These are phyloP conservation scores for Camponotus fellah DNA, from an alignment of 2,888 invertebrate species.

Conservation along the genomic window DNA sequence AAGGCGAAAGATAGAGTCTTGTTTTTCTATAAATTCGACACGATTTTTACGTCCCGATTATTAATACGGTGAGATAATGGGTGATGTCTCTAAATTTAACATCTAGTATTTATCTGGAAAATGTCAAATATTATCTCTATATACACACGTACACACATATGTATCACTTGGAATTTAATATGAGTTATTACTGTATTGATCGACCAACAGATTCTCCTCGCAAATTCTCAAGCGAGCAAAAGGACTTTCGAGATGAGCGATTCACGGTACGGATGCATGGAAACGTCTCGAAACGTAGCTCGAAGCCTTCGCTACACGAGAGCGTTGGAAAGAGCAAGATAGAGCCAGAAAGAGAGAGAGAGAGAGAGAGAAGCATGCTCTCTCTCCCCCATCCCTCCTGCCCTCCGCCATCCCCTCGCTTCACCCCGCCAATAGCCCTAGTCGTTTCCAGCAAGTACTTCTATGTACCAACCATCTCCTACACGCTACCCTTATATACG, in stretches of 20 bases:
- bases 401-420: conserved; percentile 62
- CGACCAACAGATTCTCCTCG: conserved; percentile 22
- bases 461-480: conserved; percentile 84
- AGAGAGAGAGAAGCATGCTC: conserved; percentile 63
- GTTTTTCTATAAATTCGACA: neutral
- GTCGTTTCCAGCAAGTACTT: conserved; percentile 85
- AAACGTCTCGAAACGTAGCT: conserved; percentile 62
- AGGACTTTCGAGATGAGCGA: conserved; percentile 50
- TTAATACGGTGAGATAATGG: neutral
- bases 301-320: conserved; percentile 76
- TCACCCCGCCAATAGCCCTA: conserved; percentile 79
- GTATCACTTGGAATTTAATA: conserved; percentile 29
- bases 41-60: neutral
- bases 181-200: conserved; percentile 40
- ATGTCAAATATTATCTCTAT: neutral
- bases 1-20: neutral
- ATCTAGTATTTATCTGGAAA: neutral
- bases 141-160: neutral
- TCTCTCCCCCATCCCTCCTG: conserved; percentile 61
- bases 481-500: conserved; percentile 82
- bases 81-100: neutral
- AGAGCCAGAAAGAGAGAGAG: conserved; percentile 37
- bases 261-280: conserved; percentile 35
- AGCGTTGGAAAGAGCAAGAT: conserved; percentile 55
- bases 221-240: conserved; percentile 17